phyloP scores from a whole-genome alignment of 2,888 invertebrate species.

The Eustalomyia histrio region DNA sequence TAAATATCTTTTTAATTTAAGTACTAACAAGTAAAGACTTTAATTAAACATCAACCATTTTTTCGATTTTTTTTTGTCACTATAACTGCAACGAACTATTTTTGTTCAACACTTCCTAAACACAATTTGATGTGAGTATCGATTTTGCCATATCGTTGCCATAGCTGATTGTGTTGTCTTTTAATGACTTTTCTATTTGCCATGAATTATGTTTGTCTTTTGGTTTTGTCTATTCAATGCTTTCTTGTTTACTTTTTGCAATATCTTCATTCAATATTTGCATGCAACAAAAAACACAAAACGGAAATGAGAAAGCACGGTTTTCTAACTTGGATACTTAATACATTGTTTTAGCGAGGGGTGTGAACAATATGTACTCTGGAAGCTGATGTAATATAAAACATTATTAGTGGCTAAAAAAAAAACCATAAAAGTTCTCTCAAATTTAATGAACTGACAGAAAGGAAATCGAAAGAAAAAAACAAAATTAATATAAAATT shows the following conservation, averaged over 20 bases:
- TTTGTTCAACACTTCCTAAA: no score
- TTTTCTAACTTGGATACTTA: background rate
- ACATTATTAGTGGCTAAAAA: background rate
- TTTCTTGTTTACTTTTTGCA: background rate
- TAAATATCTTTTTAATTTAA: no score
- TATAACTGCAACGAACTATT: no score
- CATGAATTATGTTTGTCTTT: constrained; percentile 28
- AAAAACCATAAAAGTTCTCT: background rate
- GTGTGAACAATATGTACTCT: background rate
- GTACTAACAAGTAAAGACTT: no score
- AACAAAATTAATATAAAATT: background rate
- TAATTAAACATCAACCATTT: no score
- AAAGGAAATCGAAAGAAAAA: background rate
- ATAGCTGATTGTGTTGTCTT: background rate
- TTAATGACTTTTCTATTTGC: constrained; percentile 17
- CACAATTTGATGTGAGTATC: no score
- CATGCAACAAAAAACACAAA: background rate
- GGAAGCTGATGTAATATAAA: background rate
- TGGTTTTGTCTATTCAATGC: constrained; percentile 14
- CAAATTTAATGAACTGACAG: background rate
- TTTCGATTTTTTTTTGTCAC: no score
- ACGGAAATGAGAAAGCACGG: background rate
- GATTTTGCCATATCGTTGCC: no score
- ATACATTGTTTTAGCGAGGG: background rate
- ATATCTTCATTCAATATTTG: background rate